Base-by-base conservation (phyloP, 1,140 invertebrate genomes). In the Euwallacea similis region DNA sequence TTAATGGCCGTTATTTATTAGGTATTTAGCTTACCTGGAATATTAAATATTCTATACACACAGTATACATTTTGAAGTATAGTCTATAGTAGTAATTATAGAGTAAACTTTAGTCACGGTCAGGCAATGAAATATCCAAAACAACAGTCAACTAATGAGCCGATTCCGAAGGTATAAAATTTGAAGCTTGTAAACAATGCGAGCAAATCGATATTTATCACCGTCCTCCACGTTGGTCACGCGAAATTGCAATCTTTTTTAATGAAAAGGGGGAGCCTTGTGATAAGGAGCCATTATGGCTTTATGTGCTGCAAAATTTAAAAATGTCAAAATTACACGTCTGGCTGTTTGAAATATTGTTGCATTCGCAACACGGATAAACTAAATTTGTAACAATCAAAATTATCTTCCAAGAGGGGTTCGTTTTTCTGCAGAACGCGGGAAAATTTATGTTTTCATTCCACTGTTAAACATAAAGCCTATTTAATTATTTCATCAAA, bases 161-260 rank as follows among this genome's bases (percentile, higher is more conserved):
- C 21, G 21, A 33, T 33, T 4, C 21, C 21, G 21, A 6, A 56
- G 54, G 54, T 56, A 15, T 56, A 56, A 56, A 56, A 56, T 15
- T 56, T 16, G 54, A 56, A 13, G 54, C 54, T 56, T 56, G 54
- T 56, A 56, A 56, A 56, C 54, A 56, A 56, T 13, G 54, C 54
- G 9, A n/a, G 16, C 54, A 8, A 56, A 56, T 56, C 54, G 16
- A 56, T 56, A 56, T 56, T 56, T 56, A 56, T 56, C 54, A 56
- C 21, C 21, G 21, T 33, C 21, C 21, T 33, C 54, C 11, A 56
- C 3, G 16, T 15, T 16, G 16, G 54, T 56, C 54, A 56, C 54
- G 54, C 54, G 9, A 56, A 56, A 15, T 15, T 56, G 54, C 16
- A 56, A 56, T 56, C 16, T 56, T 56, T 50, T 56, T 56, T 56